Evolutionary conservation across 2,113 vertebrate species (phyloP).

Genomic region (Megaceryle maxima): DNA sequence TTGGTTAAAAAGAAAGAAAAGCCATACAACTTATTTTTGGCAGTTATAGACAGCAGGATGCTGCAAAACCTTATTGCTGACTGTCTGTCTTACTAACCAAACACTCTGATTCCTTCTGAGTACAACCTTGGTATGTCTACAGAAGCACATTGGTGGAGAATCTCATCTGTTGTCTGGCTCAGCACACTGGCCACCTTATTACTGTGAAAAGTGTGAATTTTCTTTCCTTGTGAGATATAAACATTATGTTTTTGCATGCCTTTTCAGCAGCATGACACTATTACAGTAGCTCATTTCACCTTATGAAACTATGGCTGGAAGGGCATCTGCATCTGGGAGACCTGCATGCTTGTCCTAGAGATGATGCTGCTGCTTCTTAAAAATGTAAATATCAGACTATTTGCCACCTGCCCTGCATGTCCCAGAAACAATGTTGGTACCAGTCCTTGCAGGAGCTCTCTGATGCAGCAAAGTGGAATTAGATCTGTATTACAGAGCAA

Average conservation of each 20-base stretch:
- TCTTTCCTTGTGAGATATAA: not conserved
- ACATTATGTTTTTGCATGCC: not conserved
- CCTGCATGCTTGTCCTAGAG: not conserved
- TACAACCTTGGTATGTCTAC: not conserved
- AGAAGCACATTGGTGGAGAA: not conserved
- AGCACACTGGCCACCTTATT: not conserved
- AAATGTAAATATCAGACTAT: not conserved
- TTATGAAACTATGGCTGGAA: not conserved
- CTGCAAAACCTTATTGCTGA: not conserved
- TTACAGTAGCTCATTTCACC: not conserved
- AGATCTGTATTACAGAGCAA: not conserved
- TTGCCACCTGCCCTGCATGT: not conserved
- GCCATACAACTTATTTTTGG: not conserved
- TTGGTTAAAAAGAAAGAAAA: not conserved
- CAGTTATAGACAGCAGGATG: not conserved
- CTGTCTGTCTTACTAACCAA: not conserved
- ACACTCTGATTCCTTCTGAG: not conserved
- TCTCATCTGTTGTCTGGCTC: not conserved
- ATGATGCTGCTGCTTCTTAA: not conserved
- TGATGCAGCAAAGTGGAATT: rapidly evolving
- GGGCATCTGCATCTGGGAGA: not conserved
- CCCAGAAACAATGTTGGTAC: not conserved
- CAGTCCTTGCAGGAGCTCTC: not conserved
- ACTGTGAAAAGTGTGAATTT: not conserved
- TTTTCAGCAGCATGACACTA: not conserved